A percentile compares a stretch with the other conserved stretches of the same genome.
Evolutionary conservation across 2,888 invertebrate genomes (phyloP).

Genomic region (Xanthostigma xanthostigma): DNA sequence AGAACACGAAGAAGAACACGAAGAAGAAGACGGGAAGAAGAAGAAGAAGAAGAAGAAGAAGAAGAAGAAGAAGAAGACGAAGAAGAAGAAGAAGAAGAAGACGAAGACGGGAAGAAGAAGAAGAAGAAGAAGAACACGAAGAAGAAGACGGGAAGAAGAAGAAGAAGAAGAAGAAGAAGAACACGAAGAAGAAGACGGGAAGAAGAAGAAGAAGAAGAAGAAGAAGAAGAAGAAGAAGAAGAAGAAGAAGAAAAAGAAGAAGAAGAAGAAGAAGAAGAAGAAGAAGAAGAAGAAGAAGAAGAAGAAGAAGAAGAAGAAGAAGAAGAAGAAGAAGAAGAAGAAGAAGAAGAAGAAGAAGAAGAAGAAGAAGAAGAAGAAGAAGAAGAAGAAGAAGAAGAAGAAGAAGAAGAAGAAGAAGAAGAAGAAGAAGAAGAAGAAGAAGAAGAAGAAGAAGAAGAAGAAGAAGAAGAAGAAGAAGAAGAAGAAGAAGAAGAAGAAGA

Average conservation of each 20-base stretch:
- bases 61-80: too few species aligned
- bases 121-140: too few species aligned
- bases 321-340: constrained; percentile 24
- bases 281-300: constrained; percentile 3
- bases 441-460: constrained; percentile 5
- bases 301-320: constrained; percentile 25
- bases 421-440: constrained; percentile 4
- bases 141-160: too few species aligned
- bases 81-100: too few species aligned
- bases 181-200: too few species aligned
- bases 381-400: constrained; percentile 5
- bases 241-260: constrained; percentile 1
- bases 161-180: too few species aligned
- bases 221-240: constrained; percentile 5
- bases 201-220: constrained; percentile 8
- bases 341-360: constrained; percentile 11
- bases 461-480: constrained; percentile 1
- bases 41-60: too few species aligned
- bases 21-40: too few species aligned
- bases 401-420: constrained; percentile 2
- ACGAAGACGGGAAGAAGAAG: too few species aligned
- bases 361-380: constrained; percentile 11
- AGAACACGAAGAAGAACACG: too few species aligned
- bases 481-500: constrained; percentile 4
- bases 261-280: background rate